Evolutionary conservation across 2,888 invertebrate species (phyloP).

Genomic region (Megalurothrips usitatus): DNA sequence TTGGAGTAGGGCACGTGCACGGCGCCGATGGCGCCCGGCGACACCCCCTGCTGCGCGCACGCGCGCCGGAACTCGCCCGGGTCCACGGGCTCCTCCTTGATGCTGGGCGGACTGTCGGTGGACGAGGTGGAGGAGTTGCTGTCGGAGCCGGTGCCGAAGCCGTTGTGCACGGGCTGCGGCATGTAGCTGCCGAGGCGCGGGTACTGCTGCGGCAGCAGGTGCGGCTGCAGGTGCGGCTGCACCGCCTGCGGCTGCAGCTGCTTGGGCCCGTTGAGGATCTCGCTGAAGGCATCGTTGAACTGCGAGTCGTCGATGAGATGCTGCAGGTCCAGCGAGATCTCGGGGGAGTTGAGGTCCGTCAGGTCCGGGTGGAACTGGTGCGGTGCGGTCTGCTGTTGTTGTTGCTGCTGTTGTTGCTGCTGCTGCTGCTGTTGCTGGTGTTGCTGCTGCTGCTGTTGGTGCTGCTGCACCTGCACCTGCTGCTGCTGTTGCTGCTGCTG

Average conservation of each 20-base stretch:
- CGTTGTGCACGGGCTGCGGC: conserved; percentile 87
- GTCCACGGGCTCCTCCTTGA: conserved; percentile 83
- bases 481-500: conserved; percentile 41
- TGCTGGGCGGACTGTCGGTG: conserved; percentile 54
- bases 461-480: conserved; percentile 45
- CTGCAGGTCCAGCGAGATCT: conserved; percentile 87
- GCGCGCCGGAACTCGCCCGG: conserved; percentile 56
- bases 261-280: conserved; percentile 59
- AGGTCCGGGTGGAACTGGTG: conserved; percentile 62
- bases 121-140: conserved; percentile 57
- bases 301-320: conserved; percentile 86
- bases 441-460: conserved; percentile 51
- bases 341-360: conserved; percentile 85
- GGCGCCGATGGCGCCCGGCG: conserved; percentile 45
- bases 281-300: conserved; percentile 82
- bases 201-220: conserved; percentile 30
- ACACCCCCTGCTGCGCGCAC: conserved; percentile 46
- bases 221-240: conserved; percentile 37
- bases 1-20: conserved; percentile 41
- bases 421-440: conserved; percentile 56
- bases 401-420: conserved; percentile 65
- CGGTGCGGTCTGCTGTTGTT: conserved; percentile 61
- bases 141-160: conserved; percentile 55
- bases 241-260: conserved; percentile 40
- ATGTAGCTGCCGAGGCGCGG: conserved; percentile 57